Base-by-base conservation (phyloP, 1,140 invertebrate species). In the Brachionus asplanchnoidis region DNA sequence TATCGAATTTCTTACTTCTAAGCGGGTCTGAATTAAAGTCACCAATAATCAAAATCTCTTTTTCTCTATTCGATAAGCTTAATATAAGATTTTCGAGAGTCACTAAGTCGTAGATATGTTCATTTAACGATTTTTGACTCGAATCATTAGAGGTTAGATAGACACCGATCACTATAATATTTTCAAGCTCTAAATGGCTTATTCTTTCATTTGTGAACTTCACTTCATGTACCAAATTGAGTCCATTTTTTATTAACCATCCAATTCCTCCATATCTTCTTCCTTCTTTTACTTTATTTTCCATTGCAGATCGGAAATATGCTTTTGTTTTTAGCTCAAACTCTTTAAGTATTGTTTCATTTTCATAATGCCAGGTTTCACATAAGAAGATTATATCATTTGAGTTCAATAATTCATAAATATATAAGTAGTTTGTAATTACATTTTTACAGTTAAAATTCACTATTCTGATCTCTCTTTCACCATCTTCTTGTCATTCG, bases 361-460 rank as follows among this genome's bases (percentile, higher is more conserved):
- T 70, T 5, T 70, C 26, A 32, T 70, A 70, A 70, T 42, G 68
- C 68, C 68, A 73, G 20, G 42, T 77, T 46, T 77, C 73, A n/a
- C 40, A 77, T 50, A 77, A 77, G 9, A 77, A 77, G 5, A 77
- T 44, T 23, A 77, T 77, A 26, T 77, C 42, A 46, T 46, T 44
- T 8, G n/a, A 23, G 17, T 26, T 77, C 0, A 50, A 3, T 26
- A 77, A 44, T 23, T 77, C 42, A 23, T 23, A 46, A 23, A 77
- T 36, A 46, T 77, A 50, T 6, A 77, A 7, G 28, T 77, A 77
- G 20, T 77, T 77, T 6, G 17, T 46, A 44, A 46, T 77, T 42
- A 77, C 44, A 46, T 77, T 77, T 46, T 77, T 77, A 77, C 73
- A 46, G 73, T 77, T 77, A 77, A 20, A 77, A 28, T 77, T 75